Evolutionary conservation across 2,888 invertebrate genomes (phyloP).

Genomic region (Incurvaria masculella): DNA sequence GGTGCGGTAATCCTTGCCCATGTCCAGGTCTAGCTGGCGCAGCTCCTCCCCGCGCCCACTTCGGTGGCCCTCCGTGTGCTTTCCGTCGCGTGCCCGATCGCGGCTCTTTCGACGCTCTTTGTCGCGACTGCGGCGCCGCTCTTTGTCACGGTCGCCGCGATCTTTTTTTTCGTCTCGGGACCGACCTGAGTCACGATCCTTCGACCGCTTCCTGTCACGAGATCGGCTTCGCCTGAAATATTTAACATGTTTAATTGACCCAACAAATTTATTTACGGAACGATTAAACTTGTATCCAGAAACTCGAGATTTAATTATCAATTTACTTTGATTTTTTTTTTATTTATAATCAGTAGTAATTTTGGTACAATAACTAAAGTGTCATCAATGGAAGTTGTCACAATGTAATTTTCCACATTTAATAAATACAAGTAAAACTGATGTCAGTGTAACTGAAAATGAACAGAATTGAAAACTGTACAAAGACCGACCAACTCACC

Average conservation of each 20-base stretch:
- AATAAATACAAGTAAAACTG: no score
- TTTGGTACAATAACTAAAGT: no score
- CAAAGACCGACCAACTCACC: no score
- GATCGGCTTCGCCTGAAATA: slow-evolving; percentile 36
- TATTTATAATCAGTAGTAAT: no score
- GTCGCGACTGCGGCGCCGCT: slow-evolving; percentile 24
- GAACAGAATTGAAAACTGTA: background rate
- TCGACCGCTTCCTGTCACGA: slow-evolving; percentile 50
- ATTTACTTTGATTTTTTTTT: no score
- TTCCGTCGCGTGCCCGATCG: slow-evolving; percentile 35
- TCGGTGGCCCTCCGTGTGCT: slow-evolving; percentile 31
- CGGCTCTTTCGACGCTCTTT: slow-evolving; percentile 27
- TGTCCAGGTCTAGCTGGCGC: slow-evolving; percentile 25
- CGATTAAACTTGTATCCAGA: no score
- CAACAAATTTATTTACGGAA: no score
- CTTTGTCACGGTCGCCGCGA: slow-evolving; percentile 26
- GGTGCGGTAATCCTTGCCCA: slow-evolving; percentile 35
- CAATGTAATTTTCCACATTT: no score
- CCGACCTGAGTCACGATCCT: slow-evolving; percentile 58
- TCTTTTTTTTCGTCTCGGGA: slow-evolving; percentile 42
- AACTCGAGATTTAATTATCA: no score
- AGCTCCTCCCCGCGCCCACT: slow-evolving; percentile 21
- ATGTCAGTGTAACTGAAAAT: background rate
- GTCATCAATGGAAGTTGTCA: no score
- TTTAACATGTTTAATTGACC: no score